Base-by-base conservation (phyloP, 2,113 vertebrate genomes). In the Maccullochella peelii region DNA sequence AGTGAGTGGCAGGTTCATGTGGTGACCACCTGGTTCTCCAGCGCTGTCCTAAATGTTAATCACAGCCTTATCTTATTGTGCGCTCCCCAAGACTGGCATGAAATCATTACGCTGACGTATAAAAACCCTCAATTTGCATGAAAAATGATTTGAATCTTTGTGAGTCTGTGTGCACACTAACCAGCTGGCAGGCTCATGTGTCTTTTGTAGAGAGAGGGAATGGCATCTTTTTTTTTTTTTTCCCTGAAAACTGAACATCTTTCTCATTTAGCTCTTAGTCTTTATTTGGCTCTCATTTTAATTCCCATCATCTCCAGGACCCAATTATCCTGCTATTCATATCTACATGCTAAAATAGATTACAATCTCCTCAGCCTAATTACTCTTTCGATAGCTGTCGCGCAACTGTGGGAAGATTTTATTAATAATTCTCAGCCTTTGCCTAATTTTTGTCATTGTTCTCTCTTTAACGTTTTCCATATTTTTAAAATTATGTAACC, bases 261-360 rank as follows among this genome's bases (percentile, higher is more conserved):
- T 86, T 88, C 71, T 70, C 69, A 57, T 82, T 79, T 77, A 72
- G 68, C 84, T 78, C 58, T 44, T 8, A 1, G 40, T 84, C 84
- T 82, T 83, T 72, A 67, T 75, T 86, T 82, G 87, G 72, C 86
- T 70, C 89, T 86, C 54, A 9, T 85, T 79, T 86, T 69, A 33
- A 55, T 82, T 77, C 59, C 76, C 65, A 44, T 84, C 84, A 77
- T 83, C 70, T 83, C 79, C 59, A 55, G 47, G 84, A 88, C 73
- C 83, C 86, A 91, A 89, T 94, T 92, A 91, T 85, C 73, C 66
- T 52, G 30, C 89, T 92, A 88, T 93, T 93, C 84, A 89, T 87
- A 88, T 84, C 89, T 74, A 57, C 78, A n/a, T 50, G 84, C 82
- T 84, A 80, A 93, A 94, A 94, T 92, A 93, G 89, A 90, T 89